Conservation (phyloP, 53 echinoderm and acorn worm species). For the Hippasteria phrygiana region DNA sequence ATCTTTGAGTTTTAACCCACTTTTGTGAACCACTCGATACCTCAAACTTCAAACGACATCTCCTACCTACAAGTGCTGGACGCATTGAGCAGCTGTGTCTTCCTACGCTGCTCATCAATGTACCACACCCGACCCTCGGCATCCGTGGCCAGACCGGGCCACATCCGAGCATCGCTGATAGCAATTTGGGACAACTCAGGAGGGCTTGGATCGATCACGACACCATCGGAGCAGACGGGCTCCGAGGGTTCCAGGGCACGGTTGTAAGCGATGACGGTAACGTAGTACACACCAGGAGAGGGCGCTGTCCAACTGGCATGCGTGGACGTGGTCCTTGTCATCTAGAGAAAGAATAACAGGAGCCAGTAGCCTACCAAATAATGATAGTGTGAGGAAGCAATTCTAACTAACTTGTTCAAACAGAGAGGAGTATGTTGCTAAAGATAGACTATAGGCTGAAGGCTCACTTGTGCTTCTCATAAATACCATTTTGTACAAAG, state of each 20-base stretch:
- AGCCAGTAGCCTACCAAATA: neutral
- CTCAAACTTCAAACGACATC: no score
- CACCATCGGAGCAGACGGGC: slow-evolving; percentile 59
- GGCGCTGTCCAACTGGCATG: slow-evolving; percentile 60
- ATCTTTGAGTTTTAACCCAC: no score
- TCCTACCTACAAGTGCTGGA: slow-evolving; percentile 61
- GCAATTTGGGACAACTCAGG: neutral
- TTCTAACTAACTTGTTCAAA: neutral
- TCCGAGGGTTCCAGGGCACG: slow-evolving; percentile 50
- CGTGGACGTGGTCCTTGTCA: slow-evolving; percentile 46
- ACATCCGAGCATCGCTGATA: slow-evolving; percentile 13
- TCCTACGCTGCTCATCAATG: neutral
- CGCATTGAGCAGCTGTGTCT: neutral
- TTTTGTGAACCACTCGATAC: no score
- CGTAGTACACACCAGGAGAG: slow-evolving; percentile 36
- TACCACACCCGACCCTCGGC: slow-evolving; percentile 35
- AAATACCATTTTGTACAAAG: no score
- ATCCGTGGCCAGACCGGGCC: slow-evolving; percentile 51
- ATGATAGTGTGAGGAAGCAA: neutral
- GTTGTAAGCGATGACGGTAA: slow-evolving; percentile 60
- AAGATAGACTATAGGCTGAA: no score
- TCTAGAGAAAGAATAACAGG: neutral
- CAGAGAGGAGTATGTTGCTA: no score
- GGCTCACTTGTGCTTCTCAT: no score
- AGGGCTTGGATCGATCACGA: slow-evolving; percentile 31